These are phyloP conservation scores for Pseudopipra pipra DNA, from an alignment of 2,113 vertebrate species.

Conservation along the genomic window DNA sequence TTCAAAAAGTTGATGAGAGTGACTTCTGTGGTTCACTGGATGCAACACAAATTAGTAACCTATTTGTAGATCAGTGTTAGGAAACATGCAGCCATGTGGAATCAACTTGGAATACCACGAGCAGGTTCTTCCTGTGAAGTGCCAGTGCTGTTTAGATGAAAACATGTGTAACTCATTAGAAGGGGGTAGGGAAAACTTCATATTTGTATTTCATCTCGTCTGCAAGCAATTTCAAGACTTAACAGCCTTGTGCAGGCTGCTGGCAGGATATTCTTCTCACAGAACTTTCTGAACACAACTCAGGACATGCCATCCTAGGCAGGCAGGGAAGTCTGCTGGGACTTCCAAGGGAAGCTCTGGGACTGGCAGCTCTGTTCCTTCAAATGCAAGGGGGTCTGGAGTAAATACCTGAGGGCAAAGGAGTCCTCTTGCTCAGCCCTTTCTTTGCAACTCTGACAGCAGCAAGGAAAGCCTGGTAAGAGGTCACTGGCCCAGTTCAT, in stretches of 20 bases:
- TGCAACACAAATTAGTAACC: background rate
- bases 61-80: background rate
- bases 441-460: background rate
- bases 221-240: background rate
- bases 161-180: background rate
- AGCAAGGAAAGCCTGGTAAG: background rate
- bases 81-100: background rate
- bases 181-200: background rate
- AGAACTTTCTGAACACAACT: background rate
- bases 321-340: background rate
- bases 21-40: background rate
- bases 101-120: background rate
- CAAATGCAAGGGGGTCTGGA: background rate
- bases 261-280: background rate
- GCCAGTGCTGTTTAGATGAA: background rate
- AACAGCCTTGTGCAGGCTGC: background rate
- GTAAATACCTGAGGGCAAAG: background rate
- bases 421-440: background rate
- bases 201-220: background rate
- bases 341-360: background rate
- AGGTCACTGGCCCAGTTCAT: background rate
- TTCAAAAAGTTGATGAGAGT: background rate
- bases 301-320: background rate
- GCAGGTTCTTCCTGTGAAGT: background rate
- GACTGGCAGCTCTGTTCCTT: background rate